Percentiles rank a stretch among this genome's conserved stretches.
Evolutionary conservation across 2,888 invertebrate genomes (phyloP).

Genomic region (Heliconius sara): DNA sequence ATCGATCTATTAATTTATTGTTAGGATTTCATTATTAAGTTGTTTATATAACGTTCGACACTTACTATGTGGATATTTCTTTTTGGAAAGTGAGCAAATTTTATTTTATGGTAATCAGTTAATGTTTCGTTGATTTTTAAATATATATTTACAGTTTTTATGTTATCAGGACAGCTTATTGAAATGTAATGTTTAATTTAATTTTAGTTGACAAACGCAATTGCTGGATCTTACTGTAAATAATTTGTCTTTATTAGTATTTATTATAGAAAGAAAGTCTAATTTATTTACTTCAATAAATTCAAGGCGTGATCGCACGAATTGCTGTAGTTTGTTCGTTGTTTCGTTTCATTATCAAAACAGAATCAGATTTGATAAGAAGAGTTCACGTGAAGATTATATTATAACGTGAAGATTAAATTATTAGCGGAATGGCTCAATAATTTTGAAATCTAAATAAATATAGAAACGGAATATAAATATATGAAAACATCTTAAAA

Average conservation of each 20-base stretch:
- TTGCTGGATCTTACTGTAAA: background rate
- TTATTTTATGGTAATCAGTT: background rate
- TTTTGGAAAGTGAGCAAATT: slow-evolving; percentile 3
- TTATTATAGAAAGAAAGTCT: background rate
- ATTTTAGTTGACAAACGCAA: background rate
- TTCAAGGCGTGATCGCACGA: background rate
- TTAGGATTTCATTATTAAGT: slow-evolving; percentile 21
- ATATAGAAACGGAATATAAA: background rate
- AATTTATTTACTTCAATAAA: background rate
- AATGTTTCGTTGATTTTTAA: background rate
- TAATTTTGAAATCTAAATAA: background rate
- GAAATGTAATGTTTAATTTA: background rate
- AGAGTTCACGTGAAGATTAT: too few relatives aligned
- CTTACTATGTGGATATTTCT: background rate
- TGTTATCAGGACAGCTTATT: background rate
- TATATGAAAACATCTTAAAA: too few relatives aligned
- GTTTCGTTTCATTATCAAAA: too few relatives aligned
- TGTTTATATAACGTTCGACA: slow-evolving; percentile 3
- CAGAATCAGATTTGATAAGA: too few relatives aligned
- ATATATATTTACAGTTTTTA: slow-evolving; percentile 9
- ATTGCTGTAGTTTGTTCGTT: background rate
- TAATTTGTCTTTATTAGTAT: background rate
- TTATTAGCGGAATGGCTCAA: background rate
- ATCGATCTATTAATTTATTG: slow-evolving; percentile 23
- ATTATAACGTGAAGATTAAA: background rate